Percentiles rank a stretch among this genome's conserved stretches.
phyloP scores from a whole-genome alignment of 2,888 invertebrate species.

The Lypha dubia region DNA sequence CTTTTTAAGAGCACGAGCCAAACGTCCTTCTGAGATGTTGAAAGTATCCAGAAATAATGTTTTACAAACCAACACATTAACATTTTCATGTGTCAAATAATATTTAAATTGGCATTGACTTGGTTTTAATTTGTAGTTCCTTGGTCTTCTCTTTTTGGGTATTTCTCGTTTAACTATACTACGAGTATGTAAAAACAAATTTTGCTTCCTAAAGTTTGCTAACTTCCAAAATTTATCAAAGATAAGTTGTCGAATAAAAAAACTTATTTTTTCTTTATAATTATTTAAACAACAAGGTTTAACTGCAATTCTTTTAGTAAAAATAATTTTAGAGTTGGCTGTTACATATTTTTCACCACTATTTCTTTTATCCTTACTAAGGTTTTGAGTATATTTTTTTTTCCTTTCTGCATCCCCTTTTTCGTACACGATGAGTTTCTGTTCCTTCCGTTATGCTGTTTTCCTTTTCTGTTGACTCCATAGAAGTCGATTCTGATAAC shows the following conservation, averaged over 20 bases:
- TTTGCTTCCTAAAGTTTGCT: constrained; percentile 42
- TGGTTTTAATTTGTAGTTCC: constrained; percentile 30
- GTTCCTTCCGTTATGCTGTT: constrained; percentile 50
- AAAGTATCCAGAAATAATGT: constrained; percentile 37
- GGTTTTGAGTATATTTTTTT: constrained; percentile 52
- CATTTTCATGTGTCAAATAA: no score
- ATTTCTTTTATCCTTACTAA: constrained; percentile 59
- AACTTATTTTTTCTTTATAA: constrained; percentile 43
- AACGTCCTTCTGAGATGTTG: constrained; percentile 42
- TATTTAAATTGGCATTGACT: constrained; percentile 43
- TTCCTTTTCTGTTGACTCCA: constrained; percentile 60
- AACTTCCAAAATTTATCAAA: constrained; percentile 49
- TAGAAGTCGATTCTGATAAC: constrained; percentile 59
- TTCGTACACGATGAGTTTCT: constrained; percentile 56
- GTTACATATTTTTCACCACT: constrained; percentile 43
- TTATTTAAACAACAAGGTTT: constrained; percentile 30
- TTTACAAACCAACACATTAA: constrained; percentile 45
- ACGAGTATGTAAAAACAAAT: constrained; percentile 49
- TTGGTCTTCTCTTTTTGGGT: constrained; percentile 34
- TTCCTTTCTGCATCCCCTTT: constrained; percentile 18
- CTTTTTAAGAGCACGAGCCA: no score
- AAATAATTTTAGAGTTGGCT: constrained; percentile 47
- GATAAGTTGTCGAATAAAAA: constrained; percentile 39
- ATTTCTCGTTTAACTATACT: no score
- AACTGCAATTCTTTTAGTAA: constrained; percentile 36